Evolutionary conservation across 2,797 vertebrate species (phyloP).

Genomic region (Squalus acanthias): DNA sequence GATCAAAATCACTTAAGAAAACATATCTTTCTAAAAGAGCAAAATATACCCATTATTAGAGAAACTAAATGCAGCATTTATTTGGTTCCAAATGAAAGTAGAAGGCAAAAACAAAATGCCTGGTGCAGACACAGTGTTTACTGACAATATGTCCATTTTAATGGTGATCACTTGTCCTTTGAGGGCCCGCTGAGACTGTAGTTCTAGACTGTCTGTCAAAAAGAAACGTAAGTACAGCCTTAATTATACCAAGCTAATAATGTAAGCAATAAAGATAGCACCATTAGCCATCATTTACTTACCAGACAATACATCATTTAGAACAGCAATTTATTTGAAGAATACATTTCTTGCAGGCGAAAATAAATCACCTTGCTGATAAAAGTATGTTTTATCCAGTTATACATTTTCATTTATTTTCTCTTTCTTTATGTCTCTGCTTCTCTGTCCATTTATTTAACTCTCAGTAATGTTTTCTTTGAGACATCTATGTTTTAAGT

Average conservation of each 20-base stretch:
- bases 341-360: not conserved
- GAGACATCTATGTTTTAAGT: constrained; percentile 28
- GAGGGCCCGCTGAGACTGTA: not conserved
- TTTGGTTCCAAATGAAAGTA: not conserved
- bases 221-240: not conserved
- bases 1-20: not conserved
- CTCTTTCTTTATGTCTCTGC: not conserved
- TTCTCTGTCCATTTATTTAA: constrained; percentile 30
- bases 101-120: not conserved
- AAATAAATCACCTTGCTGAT: constrained; percentile 30
- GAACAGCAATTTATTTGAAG: constrained; percentile 10
- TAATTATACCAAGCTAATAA: not conserved
- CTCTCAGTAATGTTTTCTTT: constrained; percentile 17
- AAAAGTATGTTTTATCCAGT: not conserved
- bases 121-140: not conserved
- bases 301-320: not conserved
- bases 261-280: not conserved
- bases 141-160: not conserved
- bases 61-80: not conserved
- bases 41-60: not conserved
- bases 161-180: not conserved
- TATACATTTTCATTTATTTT: constrained; percentile 24
- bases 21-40: not conserved
- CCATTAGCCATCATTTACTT: constrained; percentile 27
- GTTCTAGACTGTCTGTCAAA: not conserved